phyloP scores from a whole-genome alignment of 1,140 invertebrate genomes.

The Caerostris extrusa region DNA sequence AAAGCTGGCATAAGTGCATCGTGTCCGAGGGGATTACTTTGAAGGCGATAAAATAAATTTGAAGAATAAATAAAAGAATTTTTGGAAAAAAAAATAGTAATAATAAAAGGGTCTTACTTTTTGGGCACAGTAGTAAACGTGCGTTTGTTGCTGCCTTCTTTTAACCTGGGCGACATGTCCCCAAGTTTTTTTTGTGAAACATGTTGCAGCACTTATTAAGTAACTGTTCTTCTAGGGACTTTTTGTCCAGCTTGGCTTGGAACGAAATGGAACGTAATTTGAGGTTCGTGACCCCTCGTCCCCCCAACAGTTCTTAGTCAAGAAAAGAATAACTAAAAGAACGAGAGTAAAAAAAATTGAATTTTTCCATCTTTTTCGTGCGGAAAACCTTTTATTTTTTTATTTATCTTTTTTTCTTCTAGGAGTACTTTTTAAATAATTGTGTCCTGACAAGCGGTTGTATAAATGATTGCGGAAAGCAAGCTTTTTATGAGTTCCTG shows the following conservation, averaged over 20 bases:
- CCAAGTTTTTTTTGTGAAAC: slow-evolving; percentile 34
- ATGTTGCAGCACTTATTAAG: slow-evolving; percentile 27
- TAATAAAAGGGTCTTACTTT: no score
- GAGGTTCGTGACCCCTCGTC: neutral
- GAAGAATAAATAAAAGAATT: no score
- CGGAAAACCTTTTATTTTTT: neutral
- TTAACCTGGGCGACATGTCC: neutral
- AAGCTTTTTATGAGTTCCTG: neutral
- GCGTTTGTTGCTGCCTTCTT: no score
- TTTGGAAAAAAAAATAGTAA: no score
- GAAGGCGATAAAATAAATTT: no score
- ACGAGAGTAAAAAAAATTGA: neutral
- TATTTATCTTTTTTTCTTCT: neutral
- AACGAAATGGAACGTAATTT: slow-evolving; percentile 27
- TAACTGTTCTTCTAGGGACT: slow-evolving; percentile 7
- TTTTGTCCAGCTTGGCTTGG: neutral
- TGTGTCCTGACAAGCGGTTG: slow-evolving; percentile 46
- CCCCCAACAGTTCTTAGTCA: neutral
- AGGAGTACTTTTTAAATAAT: slow-evolving; percentile 47
- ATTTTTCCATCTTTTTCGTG: slow-evolving; percentile 21
- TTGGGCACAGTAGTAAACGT: no score
- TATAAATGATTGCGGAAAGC: neutral
- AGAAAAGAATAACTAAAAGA: neutral
- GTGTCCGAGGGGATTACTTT: no score
- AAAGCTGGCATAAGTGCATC: no score